Evolutionary conservation across 2,888 invertebrate genomes (phyloP).

Genomic region (Caenorhabditis sp.): DNA sequence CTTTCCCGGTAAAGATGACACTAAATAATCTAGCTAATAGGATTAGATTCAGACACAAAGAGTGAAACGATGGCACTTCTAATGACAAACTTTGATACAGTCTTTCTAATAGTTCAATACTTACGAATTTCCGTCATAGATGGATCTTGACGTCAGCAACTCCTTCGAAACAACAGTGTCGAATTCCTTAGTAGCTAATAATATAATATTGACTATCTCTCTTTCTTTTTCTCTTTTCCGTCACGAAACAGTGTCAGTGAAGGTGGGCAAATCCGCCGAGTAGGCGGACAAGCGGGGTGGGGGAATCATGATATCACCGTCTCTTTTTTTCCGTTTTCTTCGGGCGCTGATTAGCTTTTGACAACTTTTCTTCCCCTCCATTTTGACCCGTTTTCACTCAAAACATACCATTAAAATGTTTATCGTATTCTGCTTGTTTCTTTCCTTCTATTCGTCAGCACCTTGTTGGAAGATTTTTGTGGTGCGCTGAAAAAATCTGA

Average conservation of each 20-base stretch:
- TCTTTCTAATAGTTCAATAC: neutral
- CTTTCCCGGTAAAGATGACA: conserved; percentile 22
- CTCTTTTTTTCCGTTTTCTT: conserved; percentile 3
- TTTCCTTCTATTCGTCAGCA: no score
- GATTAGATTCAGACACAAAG: conserved; percentile 28
- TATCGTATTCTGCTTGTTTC: conserved; percentile 26
- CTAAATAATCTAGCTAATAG: conserved; percentile 34
- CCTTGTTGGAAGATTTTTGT: no score
- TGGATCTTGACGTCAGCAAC: no score
- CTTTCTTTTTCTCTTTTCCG: conserved; percentile 14
- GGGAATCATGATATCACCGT: conserved; percentile 50
- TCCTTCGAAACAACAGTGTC: neutral
- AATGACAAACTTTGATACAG: neutral
- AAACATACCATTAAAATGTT: conserved; percentile 39
- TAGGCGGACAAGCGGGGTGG: conserved; percentile 52
- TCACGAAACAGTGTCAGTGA: conserved; percentile 47
- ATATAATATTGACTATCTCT: conserved; percentile 13
- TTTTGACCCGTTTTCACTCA: conserved; percentile 46
- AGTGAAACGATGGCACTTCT: conserved; percentile 9
- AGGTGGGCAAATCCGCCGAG: conserved; percentile 56
- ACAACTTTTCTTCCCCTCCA: conserved; percentile 19
- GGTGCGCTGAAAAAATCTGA: no score
- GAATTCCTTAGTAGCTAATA: conserved; percentile 5
- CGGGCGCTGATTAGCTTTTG: conserved; percentile 59
- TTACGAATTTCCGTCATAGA: no score